These are phyloP conservation scores for Tursiops truncatus DNA, from an alignment of 2,113 vertebrate species.

Conservation along the genomic window DNA sequence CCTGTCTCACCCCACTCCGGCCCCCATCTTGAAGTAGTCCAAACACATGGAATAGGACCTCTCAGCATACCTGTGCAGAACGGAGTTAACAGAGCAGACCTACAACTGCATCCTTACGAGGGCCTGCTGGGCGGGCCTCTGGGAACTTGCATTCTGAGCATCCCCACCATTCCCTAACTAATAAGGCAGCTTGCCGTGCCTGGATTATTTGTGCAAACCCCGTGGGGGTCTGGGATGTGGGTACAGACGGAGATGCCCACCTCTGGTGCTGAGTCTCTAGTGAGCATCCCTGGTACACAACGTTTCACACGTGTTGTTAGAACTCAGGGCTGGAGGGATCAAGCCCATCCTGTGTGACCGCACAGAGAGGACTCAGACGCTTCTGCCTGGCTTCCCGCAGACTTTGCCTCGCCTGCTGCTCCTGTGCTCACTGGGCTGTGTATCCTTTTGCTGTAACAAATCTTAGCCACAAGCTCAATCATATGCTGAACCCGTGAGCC, in stretches of 20 bases:
- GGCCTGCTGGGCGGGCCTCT: background rate
- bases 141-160: background rate
- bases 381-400: background rate
- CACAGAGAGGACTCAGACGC: rapidly evolving
- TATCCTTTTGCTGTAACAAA: background rate
- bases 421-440: background rate
- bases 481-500: background rate
- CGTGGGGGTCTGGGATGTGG: background rate
- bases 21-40: background rate
- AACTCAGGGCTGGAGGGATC: background rate
- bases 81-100: background rate
- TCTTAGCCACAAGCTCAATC: background rate
- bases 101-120: background rate
- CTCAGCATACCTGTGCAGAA: background rate
- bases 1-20: background rate
- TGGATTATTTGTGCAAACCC: rapidly evolving
- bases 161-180: rapidly evolving
- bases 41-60: background rate
- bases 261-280: background rate
- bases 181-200: rapidly evolving
- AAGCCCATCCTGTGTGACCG: rapidly evolving
- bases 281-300: rapidly evolving
- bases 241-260: background rate
- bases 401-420: too few species aligned
- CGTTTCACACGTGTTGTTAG: background rate